Percentiles rank a stretch among this genome's conserved stretches.
These are phyloP conservation scores for Labia minor DNA, from an alignment of 2,888 invertebrate species.

Conservation along the genomic window DNA sequence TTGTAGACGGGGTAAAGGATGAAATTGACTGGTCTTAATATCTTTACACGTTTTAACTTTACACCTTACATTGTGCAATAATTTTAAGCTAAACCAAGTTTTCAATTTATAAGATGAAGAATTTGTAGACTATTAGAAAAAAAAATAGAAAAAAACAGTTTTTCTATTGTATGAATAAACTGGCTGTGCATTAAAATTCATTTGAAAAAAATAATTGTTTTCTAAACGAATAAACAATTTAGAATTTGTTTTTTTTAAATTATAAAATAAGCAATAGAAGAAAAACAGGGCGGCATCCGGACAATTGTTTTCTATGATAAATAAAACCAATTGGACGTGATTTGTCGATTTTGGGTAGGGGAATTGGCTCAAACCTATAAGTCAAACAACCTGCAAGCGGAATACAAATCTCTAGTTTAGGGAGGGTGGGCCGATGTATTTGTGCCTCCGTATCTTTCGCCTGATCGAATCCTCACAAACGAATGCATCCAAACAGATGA, in stretches of 20 bases:
- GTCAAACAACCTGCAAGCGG: constrained; percentile 13
- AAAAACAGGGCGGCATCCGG: not conserved
- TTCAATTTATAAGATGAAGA: too few relatives aligned
- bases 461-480: constrained; percentile 8
- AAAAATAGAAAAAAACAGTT: too few relatives aligned
- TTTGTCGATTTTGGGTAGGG: not conserved
- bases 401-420: not conserved
- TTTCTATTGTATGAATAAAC: too few relatives aligned
- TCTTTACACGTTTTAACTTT: too few relatives aligned
- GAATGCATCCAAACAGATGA: constrained; percentile 7
- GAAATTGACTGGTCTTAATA: too few relatives aligned
- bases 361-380: not conserved
- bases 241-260: not conserved
- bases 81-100: too few relatives aligned
- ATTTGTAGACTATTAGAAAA: too few relatives aligned
- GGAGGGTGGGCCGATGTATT: not conserved
- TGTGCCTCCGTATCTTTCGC: not conserved
- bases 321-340: constrained; percentile 4
- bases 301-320: not conserved
- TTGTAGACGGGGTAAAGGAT: too few relatives aligned
- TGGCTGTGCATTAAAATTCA: too few relatives aligned
- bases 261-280: not conserved
- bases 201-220: not conserved
- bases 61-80: too few relatives aligned
- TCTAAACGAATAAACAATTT: not conserved